Evolutionary conservation across 2,888 invertebrate genomes (phyloP).

Genomic region (Boloria euphrosyne): DNA sequence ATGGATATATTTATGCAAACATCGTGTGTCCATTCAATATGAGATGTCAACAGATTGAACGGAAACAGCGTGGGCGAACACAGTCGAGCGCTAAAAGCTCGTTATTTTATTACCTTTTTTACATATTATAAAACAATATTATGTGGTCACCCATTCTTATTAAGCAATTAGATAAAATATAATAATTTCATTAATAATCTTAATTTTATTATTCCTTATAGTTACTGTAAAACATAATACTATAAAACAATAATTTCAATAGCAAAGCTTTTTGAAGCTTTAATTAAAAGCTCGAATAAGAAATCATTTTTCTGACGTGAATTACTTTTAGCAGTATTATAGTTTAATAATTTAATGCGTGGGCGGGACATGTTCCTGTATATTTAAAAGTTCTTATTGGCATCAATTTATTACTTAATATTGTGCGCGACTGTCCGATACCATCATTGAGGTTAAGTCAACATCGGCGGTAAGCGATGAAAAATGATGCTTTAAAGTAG

Average conservation of each 20-base stretch:
- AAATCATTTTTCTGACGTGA: background rate
- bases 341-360: conserved; percentile 8
- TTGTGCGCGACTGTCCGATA: conserved; percentile 49
- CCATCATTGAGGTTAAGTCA: conserved; percentile 61
- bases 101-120: conserved; percentile 15
- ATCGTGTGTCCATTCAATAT: conserved; percentile 64
- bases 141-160: background rate
- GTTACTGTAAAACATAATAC: background rate
- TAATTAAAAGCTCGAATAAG: no score
- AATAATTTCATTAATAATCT: background rate
- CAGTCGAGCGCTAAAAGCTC: conserved; percentile 48
- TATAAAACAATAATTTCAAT: background rate
- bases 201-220: background rate
- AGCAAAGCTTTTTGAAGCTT: no score
- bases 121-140: background rate
- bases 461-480: conserved; percentile 67
- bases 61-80: conserved; percentile 58
- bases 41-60: conserved; percentile 69
- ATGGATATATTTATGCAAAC: conserved; percentile 61
- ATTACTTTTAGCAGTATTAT: background rate
- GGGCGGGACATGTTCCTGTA: conserved; percentile 10
- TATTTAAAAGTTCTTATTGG: conserved; percentile 16
- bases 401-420: conserved; percentile 34
- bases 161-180: no score
- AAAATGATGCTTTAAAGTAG: conserved; percentile 70